Evolutionary conservation across 2,888 invertebrate genomes (phyloP), one percentile per base, ranked within the genome.

Genomic region (Leptopilina myrica): DNA sequence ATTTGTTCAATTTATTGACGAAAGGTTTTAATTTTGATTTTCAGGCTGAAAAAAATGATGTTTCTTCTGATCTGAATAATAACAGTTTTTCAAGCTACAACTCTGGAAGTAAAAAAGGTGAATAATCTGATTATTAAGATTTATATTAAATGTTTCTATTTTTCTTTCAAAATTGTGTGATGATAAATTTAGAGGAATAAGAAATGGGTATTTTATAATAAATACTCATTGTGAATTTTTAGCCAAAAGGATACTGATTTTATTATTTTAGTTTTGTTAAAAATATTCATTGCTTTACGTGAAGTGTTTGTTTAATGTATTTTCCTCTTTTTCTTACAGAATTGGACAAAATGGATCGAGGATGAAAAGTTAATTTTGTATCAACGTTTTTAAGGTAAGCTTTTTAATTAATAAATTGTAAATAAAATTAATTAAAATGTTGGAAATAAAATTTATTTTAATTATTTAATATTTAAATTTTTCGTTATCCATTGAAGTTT

Each of bases 321-420:
- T 43, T 43, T 43, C 8, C 8, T 43, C 5, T 73, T 83, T 80
- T 79, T 77, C 75, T 90, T 89, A 20, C 88, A 94, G 96, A 20
- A 64, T 92, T 97, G 81, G 93, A 93, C 81, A 94, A 95, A 88
- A 93, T 95, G 90, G 83, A 95, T 95, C 14, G 95, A 95, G 82
- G 98, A 98, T 98, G 56, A 96, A 95, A 92, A 93, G 97, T 81
- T 97, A 96, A 95, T 93, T 94, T 81, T 96, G 96, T 91, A 93
- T 97, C 88, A 96, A 95, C 77, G 95, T 96, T 92, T 93, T 89
- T 92, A 97, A 83, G 92, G 93, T 89, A 89, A 90, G 90, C 89
- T 77, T 4, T 49, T 5, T 33, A 33, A 33, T 33, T 33, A 33
- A 43, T 65, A 59, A 62, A 77, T 26, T 26, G 20, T 1, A 33